Conservation (phyloP, 2,113 vertebrate species). For the Danionella cerebrum region DNA sequence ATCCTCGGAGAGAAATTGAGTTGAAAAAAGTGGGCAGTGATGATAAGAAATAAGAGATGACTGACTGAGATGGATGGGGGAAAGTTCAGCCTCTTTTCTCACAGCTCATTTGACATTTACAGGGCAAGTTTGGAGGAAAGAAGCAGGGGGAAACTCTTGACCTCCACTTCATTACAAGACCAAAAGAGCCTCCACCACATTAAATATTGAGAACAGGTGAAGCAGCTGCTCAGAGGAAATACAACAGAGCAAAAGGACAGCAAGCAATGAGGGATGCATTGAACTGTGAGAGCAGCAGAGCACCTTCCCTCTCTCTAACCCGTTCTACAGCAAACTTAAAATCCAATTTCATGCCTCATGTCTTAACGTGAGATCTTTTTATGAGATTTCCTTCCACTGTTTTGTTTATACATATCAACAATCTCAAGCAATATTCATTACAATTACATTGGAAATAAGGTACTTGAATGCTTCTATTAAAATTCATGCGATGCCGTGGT, state of each 20-base stretch:
- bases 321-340: conserved; percentile 5
- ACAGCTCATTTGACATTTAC: conserved; percentile 43
- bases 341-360: conserved; percentile 16
- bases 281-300: background rate
- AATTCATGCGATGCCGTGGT: background rate
- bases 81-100: conserved; percentile 37
- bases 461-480: background rate
- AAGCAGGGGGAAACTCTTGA: conserved; percentile 35
- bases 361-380: conserved; percentile 7
- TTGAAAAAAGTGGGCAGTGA: conserved; percentile 3
- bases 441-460: conserved; percentile 2
- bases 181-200: conserved; percentile 29
- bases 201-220: conserved; percentile 39
- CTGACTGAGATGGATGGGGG: conserved; percentile 7
- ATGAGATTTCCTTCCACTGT: background rate
- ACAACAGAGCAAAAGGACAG: conserved; percentile 7
- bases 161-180: conserved; percentile 43
- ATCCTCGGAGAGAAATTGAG: conserved; percentile 8
- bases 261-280: conserved; percentile 12
- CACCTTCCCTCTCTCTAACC: background rate
- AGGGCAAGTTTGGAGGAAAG: conserved; percentile 13
- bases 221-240: conserved; percentile 18
- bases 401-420: background rate
- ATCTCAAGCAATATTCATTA: conserved; percentile 8
- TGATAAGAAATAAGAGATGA: conserved; percentile 15